phyloP scores from a whole-genome alignment of 2,113 vertebrate genomes.

The Pholis gunnellus region DNA sequence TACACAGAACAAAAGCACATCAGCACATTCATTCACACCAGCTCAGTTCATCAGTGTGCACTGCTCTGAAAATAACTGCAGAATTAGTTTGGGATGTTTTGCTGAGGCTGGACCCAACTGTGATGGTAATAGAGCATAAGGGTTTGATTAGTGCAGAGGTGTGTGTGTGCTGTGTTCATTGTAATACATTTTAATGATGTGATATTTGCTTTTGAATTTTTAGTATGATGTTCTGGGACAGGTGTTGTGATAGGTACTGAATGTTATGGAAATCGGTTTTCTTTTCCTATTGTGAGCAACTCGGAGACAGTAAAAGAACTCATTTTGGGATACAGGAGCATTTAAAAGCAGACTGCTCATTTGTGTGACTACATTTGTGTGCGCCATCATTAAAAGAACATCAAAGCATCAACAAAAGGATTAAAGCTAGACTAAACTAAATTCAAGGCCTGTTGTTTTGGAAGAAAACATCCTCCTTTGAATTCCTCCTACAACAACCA shows the following conservation, averaged over 20 bases:
- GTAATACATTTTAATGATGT: neutral
- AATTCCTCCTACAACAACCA: neutral
- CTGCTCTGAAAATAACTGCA: neutral
- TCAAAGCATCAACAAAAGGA: neutral
- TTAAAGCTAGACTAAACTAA: neutral
- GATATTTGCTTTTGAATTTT: neutral
- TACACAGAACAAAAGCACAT: neutral
- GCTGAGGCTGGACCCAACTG: neutral
- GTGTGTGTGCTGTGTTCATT: neutral
- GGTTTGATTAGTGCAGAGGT: neutral
- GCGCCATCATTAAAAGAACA: neutral
- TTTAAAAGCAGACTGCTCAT: neutral
- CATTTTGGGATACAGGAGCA: neutral
- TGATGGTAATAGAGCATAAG: neutral
- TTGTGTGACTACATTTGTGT: neutral
- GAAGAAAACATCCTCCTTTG: neutral
- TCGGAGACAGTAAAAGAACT: neutral
- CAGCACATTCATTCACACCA: neutral
- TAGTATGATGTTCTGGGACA: neutral
- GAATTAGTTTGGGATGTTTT: neutral
- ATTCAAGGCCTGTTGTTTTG: neutral
- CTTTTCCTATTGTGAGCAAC: neutral
- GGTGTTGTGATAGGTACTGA: neutral
- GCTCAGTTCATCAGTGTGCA: neutral
- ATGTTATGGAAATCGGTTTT: neutral